Conservation (phyloP, 2,888 invertebrate species). For the Eucriotettix oculatus region DNA sequence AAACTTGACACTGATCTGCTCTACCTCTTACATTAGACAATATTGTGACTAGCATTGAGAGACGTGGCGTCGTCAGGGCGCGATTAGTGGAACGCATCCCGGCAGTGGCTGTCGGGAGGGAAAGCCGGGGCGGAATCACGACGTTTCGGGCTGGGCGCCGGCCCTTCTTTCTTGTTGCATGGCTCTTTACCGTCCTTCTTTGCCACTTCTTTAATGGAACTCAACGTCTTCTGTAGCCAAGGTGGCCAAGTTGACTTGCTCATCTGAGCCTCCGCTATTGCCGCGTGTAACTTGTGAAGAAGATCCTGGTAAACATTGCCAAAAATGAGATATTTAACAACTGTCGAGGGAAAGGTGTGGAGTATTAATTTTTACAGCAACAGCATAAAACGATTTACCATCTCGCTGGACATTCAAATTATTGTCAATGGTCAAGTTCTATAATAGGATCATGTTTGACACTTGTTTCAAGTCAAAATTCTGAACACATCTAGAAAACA, state of each 20-base stretch:
- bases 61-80: no score
- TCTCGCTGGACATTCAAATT: no score
- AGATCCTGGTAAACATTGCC: conserved; percentile 42
- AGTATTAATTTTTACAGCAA: not conserved
- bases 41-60: no score
- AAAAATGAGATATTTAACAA: not conserved
- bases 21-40: no score
- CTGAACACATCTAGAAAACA: no score
- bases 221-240: conserved; percentile 87
- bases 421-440: no score
- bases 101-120: conserved; percentile 20
- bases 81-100: conserved; percentile 14
- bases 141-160: not conserved
- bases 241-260: conserved; percentile 65
- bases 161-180: not conserved
- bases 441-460: no score
- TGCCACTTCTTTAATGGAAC: conserved; percentile 35
- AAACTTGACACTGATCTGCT: no score
- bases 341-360: not conserved
- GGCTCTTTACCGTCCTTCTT: conserved; percentile 9
- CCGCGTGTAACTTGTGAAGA: conserved; percentile 73
- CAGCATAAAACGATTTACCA: no score
- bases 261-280: conserved; percentile 58
- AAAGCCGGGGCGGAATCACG: conserved; percentile 12
- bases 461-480: no score